phyloP scores from a whole-genome alignment of 2,797 vertebrate species.

The Danio choprae region DNA sequence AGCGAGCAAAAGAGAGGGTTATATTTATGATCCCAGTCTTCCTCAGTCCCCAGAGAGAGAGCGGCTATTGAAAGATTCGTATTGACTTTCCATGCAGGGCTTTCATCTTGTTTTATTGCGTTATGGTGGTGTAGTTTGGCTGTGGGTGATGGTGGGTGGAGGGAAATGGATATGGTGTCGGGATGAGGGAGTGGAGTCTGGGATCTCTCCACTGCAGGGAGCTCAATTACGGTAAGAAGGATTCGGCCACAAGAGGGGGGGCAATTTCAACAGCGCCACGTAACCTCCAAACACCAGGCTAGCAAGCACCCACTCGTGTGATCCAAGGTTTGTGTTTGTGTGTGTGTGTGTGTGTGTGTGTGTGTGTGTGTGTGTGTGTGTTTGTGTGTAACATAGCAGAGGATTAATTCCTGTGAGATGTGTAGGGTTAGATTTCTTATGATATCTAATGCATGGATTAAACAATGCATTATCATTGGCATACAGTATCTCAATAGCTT shows the following conservation, averaged over 20 bases:
- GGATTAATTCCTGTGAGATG: background rate
- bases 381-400: conserved; percentile 2
- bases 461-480: no score
- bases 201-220: conserved; percentile 50
- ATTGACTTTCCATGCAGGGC: conserved; percentile 64
- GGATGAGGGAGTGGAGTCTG: conserved; percentile 45
- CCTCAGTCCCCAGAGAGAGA: conserved; percentile 54
- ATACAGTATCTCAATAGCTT: no score
- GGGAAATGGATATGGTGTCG: conserved; percentile 38
- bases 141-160: conserved; percentile 42
- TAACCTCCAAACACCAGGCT: conserved; percentile 45
- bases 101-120: conserved; percentile 67
- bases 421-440: background rate
- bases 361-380: conserved; percentile 24
- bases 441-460: no score
- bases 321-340: conserved; percentile 24
- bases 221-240: conserved; percentile 52
- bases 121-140: conserved; percentile 38
- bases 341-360: conserved; percentile 27
- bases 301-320: conserved; percentile 23
- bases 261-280: conserved; percentile 48
- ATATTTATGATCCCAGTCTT: conserved; percentile 66
- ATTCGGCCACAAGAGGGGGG: conserved; percentile 21
- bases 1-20: conserved; percentile 27
- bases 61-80: conserved; percentile 61